These are phyloP conservation scores for Onchidella celtica DNA, from an alignment of 2,888 invertebrate species.

Conservation along the genomic window DNA sequence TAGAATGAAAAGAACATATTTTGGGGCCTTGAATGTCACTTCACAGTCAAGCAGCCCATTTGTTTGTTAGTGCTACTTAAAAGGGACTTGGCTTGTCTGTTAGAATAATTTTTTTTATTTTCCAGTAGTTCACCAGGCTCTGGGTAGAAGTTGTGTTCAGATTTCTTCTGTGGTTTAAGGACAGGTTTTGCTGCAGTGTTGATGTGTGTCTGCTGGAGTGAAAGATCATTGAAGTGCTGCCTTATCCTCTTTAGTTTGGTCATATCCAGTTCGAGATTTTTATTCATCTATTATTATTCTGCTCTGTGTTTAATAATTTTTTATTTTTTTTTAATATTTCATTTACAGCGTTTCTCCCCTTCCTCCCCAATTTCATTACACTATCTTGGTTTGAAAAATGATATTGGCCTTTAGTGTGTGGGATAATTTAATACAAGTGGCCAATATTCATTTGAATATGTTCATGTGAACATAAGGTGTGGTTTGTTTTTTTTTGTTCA, in stretches of 20 bases:
- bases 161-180: slow-evolving; percentile 18
- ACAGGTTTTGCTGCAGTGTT: slow-evolving; percentile 21
- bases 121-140: too few relatives aligned
- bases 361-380: neutral
- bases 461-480: slow-evolving; percentile 5
- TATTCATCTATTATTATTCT: neutral
- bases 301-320: neutral
- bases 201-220: neutral
- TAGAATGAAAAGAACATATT: too few relatives aligned
- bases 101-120: too few relatives aligned
- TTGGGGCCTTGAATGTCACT: too few relatives aligned
- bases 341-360: neutral
- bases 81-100: too few relatives aligned
- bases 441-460: slow-evolving; percentile 6
- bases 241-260: slow-evolving; percentile 26
- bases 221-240: neutral
- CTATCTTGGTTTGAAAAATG: too few relatives aligned
- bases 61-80: too few relatives aligned
- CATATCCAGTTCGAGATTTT: slow-evolving; percentile 21
- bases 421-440: slow-evolving; percentile 6
- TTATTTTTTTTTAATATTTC: neutral
- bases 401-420: slow-evolving; percentile 17
- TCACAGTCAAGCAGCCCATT: too few relatives aligned
- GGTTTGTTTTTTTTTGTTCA: neutral
- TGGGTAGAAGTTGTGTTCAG: too few relatives aligned